phyloP scores from a whole-genome alignment of 2,797 vertebrate genomes.

The Rhynchotus rufescens region DNA sequence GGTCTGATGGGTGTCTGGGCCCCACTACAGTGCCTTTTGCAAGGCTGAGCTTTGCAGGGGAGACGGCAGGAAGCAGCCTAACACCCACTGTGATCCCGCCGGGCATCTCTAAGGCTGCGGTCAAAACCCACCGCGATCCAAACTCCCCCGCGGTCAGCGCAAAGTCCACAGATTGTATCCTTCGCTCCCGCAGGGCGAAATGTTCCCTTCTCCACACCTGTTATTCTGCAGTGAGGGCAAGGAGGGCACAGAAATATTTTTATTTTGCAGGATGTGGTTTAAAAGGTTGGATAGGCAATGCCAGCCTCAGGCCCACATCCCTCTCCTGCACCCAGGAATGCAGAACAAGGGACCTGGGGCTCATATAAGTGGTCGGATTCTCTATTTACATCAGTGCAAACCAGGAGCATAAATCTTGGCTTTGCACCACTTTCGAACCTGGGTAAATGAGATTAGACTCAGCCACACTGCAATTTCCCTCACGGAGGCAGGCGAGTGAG shows the following conservation, averaged over 20 bases:
- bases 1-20: background rate
- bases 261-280: background rate
- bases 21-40: no score
- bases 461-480: accelerated
- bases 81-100: background rate
- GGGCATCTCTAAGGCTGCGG: background rate
- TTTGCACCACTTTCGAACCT: background rate
- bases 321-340: background rate
- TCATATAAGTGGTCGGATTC: background rate
- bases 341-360: background rate
- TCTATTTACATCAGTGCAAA: background rate
- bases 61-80: background rate
- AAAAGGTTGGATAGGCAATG: background rate
- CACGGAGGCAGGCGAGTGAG: accelerated
- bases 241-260: background rate
- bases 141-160: background rate
- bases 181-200: background rate
- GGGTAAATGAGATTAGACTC: background rate
- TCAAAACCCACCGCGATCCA: background rate
- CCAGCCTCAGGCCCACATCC: no score
- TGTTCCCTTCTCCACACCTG: background rate
- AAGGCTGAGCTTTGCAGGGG: background rate
- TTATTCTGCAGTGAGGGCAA: background rate
- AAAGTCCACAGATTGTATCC: background rate
- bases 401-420: background rate